Evolutionary conservation across 2,888 invertebrate genomes (phyloP).

Genomic region (Amphipoea oculea): DNA sequence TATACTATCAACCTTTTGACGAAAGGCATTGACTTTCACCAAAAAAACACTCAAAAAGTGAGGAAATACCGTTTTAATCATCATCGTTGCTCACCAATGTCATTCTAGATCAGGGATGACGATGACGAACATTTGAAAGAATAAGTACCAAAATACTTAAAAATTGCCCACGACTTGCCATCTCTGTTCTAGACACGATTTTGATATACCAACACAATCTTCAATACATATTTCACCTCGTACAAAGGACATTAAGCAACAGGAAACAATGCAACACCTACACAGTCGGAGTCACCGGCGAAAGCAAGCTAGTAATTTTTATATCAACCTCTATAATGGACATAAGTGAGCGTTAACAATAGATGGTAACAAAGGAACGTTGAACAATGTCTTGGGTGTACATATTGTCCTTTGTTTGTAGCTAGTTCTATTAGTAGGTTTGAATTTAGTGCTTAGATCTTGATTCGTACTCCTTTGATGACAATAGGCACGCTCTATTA

Average conservation of each 20-base stretch:
- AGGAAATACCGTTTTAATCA: no score
- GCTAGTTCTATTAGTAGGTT: not conserved
- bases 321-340: conserved; percentile 28
- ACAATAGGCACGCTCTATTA: not conserved
- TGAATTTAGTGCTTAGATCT: not conserved
- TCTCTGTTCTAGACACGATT: not conserved
- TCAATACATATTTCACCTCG: not conserved
- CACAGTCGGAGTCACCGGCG: conserved; percentile 23
- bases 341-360: conserved; percentile 43
- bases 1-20: not conserved
- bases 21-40: not conserved
- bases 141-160: not conserved
- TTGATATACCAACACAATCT: not conserved
- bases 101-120: not conserved
- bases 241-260: conserved; percentile 13
- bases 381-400: conserved; percentile 35
- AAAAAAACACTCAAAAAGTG: not conserved
- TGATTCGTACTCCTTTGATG: not conserved
- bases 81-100: accelerated
- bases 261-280: conserved; percentile 35
- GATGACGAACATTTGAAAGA: not conserved
- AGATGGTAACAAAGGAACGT: conserved; percentile 41
- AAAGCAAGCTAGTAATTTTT: conserved; percentile 39
- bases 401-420: conserved; percentile 49
- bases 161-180: not conserved